These are phyloP conservation scores for Cynopterus sphinx DNA, from an alignment of 2,797 vertebrate genomes.

Conservation along the genomic window DNA sequence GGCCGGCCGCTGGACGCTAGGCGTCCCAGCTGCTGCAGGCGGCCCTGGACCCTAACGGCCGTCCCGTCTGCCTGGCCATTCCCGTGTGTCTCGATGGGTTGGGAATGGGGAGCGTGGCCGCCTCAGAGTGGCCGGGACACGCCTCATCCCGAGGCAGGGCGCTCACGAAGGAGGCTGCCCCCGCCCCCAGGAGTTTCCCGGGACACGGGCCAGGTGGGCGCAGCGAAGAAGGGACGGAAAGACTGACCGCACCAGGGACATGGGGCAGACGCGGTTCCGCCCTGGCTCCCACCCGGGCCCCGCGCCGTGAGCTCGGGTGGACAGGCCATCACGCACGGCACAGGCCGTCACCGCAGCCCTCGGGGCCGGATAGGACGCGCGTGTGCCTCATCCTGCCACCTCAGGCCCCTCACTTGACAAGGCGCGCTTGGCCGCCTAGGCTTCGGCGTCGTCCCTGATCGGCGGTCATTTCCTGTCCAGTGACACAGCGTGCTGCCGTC, in stretches of 20 bases:
- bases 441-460: background rate
- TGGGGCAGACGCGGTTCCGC: background rate
- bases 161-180: background rate
- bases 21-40: background rate
- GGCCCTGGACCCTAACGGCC: background rate
- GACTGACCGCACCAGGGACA: background rate
- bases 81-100: background rate
- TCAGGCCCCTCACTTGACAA: background rate
- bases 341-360: background rate
- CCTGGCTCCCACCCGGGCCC: background rate
- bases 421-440: background rate
- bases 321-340: background rate
- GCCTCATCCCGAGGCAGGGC: background rate
- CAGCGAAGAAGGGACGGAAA: background rate
- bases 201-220: background rate
- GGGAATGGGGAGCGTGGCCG: background rate
- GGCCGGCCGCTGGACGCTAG: accelerated
- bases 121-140: background rate
- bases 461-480: background rate
- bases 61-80: background rate
- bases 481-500: no score
- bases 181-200: no score
- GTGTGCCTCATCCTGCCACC: background rate
- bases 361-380: background rate
- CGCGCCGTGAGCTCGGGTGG: background rate